Evolutionary conservation across 2,113 vertebrate species (phyloP), one percentile per base, ranked within the genome.

Genomic region (Poicephalus meyeri): DNA sequence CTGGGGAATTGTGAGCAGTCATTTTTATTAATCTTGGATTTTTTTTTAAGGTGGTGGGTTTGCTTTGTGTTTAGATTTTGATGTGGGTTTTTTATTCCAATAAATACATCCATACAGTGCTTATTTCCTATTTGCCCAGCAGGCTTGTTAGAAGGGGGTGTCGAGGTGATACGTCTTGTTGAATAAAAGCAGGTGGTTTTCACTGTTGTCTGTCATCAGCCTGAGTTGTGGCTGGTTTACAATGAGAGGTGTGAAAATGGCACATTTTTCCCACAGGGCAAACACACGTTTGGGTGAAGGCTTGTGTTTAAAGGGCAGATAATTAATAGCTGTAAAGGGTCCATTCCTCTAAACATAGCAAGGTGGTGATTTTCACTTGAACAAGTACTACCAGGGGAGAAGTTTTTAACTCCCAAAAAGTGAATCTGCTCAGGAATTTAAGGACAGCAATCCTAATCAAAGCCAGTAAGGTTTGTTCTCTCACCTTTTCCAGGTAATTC

Each of bases 171-270:
- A 8, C 2, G 31, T 39, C 61, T 85, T 39, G 29, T 20, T 47
- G 35, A 76, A 35, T 35, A 84, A 85, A 52, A 65, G 49, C 93
- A 93, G 88, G 78, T 91, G 88, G 33, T 87, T 96, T 85, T 87
- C 56, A 79, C 61, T 9, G 10, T 16, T 84, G 49, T 84, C 80
- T 89, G 69, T 93, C 13, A 0, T 69, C 81, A 79, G 84, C 56
- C 39, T 0, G 0, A 21, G 42, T 46, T 92, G n/a, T 60, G 0
- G 4, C 64, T 81, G 52, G 84, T 94, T 95, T 91, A 91, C 80
- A 70, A 26, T 39, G 77, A 79, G 78, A 94, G 88, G 80, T 91
- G 91, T 95, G 91, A 81, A 94, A 88, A 89, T 93, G 56, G 42
- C 61, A 66, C 39, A 3, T 23, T 87, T 78, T 91, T 89, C 85